Conservation (phyloP, 2,888 invertebrate genomes). For the Eupeodes latifasciatus region DNA sequence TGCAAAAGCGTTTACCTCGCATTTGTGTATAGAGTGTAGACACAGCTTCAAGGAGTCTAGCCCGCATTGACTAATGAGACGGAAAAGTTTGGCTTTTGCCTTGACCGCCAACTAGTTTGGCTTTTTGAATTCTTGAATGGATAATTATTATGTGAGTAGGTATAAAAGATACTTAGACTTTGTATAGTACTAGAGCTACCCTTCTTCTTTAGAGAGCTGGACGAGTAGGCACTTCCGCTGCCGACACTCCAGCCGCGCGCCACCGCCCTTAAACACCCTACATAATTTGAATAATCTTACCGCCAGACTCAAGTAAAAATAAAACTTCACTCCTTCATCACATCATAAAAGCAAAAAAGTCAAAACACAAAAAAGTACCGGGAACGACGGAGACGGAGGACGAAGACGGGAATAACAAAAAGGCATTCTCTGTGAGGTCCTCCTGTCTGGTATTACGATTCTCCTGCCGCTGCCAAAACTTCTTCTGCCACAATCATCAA, state of each 20-base stretch:
- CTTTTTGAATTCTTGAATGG: conserved; percentile 17
- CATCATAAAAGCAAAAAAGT: conserved; percentile 16
- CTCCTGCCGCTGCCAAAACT: conserved; percentile 71
- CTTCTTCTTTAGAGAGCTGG: neutral
- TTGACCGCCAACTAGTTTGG: conserved; percentile 12
- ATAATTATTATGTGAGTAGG: neutral
- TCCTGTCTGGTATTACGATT: conserved; percentile 70
- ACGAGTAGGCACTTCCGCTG: conserved; percentile 17
- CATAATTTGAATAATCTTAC: conserved; percentile 39
- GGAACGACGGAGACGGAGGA: conserved; percentile 22
- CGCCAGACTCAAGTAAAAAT: conserved; percentile 15
- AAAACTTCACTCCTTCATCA: conserved; percentile 20
- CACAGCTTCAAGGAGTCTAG: neutral
- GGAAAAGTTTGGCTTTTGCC: conserved; percentile 11
- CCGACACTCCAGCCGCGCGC: neutral
- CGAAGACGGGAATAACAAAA: conserved; percentile 37
- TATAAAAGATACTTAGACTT: neutral
- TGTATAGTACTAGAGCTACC: neutral
- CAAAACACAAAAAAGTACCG: conserved; percentile 37
- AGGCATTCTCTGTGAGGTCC: conserved; percentile 63
- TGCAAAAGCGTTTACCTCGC: conserved; percentile 10
- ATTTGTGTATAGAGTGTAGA: neutral
- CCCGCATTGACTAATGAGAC: conserved; percentile 2
- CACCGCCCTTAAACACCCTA: conserved; percentile 27
- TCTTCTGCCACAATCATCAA: conserved; percentile 48